Evolutionary conservation across 1,140 invertebrate species (phyloP).

Genomic region (Druon quercuslanigerum): DNA sequence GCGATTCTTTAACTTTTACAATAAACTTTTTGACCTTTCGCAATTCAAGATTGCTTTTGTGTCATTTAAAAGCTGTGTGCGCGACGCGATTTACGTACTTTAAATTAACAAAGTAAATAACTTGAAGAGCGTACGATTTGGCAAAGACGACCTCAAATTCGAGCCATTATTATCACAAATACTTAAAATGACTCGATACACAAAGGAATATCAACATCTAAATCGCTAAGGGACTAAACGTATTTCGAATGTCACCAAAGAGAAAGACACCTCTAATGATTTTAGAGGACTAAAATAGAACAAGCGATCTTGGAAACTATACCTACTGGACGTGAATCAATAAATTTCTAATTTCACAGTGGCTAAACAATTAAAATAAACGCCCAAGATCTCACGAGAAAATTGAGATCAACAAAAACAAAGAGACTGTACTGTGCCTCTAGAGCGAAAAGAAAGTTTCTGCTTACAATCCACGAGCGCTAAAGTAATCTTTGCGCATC

Average conservation of each 20-base stretch:
- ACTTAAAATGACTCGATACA: constrained; percentile 18
- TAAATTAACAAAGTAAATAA: constrained; percentile 32
- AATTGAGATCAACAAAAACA: background rate
- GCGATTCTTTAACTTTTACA: background rate
- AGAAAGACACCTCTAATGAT: too few relatives aligned
- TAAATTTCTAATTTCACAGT: background rate
- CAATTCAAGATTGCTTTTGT: background rate
- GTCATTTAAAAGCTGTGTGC: constrained; percentile 14
- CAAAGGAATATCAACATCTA: constrained; percentile 11
- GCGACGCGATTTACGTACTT: background rate
- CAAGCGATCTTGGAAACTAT: background rate
- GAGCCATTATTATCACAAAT: constrained; percentile 30
- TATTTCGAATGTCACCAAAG: background rate
- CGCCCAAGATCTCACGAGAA: background rate
- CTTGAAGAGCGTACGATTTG: constrained; percentile 20
- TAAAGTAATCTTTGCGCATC: too few relatives aligned
- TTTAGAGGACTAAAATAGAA: background rate
- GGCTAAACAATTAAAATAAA: constrained; percentile 10
- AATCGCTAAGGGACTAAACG: background rate
- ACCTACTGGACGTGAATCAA: background rate
- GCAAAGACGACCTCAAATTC: constrained; percentile 1
- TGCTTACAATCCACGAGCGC: background rate
- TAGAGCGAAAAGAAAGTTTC: too few relatives aligned
- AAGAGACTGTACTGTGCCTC: background rate
- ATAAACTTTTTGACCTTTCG: background rate